These are phyloP conservation scores for Zaprionus inermis DNA, from an alignment of 1,140 invertebrate genomes.

Conservation along the genomic window DNA sequence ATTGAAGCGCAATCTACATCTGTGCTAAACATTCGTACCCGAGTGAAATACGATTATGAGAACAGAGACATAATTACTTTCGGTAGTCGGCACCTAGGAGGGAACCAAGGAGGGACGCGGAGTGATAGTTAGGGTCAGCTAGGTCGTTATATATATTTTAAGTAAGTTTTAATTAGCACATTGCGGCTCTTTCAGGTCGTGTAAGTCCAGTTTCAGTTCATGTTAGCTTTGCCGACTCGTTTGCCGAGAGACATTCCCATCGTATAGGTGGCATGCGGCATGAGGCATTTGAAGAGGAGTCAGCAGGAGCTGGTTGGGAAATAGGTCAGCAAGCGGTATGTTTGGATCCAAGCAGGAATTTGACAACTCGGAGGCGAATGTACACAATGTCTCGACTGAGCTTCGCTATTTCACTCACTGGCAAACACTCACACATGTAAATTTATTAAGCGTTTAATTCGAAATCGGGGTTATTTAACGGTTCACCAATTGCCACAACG, in stretches of 20 bases:
- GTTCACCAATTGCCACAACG: constrained; percentile 49
- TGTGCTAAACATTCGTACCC: constrained; percentile 30
- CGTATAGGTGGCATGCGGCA: constrained; percentile 9
- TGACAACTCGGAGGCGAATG: neutral
- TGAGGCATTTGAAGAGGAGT: neutral
- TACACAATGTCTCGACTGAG: neutral
- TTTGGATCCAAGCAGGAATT: constrained; percentile 6
- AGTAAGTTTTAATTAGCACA: constrained; percentile 76
- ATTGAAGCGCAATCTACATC: constrained; percentile 50
- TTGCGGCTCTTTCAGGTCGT: constrained; percentile 56
- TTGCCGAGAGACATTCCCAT: constrained; percentile 10
- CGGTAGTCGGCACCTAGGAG: neutral
- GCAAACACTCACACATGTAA: constrained; percentile 25
- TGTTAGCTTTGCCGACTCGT: constrained; percentile 8
- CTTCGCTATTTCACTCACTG: neutral
- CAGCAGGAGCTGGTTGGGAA: constrained; percentile 32
- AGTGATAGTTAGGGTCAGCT: constrained; percentile 45
- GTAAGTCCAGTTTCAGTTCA: constrained; percentile 24
- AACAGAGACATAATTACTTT: constrained; percentile 5
- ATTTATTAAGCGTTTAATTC: constrained; percentile 52
- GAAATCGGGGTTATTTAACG: constrained; percentile 83
- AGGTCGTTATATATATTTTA: constrained; percentile 37
- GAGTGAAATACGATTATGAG: constrained; percentile 4
- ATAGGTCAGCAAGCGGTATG: constrained; percentile 38
- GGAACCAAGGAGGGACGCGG: neutral